A percentile compares a stretch with the other conserved stretches of the same genome.
Conservation (phyloP, 2,113 vertebrate genomes). For the Dasypus novemcinctus region DNA sequence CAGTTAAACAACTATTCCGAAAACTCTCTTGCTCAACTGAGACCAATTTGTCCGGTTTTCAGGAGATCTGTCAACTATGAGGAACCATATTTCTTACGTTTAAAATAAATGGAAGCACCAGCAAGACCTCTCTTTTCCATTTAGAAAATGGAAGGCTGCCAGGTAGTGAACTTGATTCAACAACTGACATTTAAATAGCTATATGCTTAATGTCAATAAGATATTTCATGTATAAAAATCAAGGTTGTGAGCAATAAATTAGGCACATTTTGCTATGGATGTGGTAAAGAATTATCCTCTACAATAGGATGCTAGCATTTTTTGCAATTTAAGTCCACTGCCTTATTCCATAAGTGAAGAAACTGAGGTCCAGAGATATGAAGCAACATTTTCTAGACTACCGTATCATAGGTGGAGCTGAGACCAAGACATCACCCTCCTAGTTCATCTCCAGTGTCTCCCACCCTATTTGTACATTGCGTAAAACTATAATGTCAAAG, state of each 20-base stretch:
- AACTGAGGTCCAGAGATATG: not conserved
- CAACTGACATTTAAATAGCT: slow-evolving; percentile 45
- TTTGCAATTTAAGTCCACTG: not conserved
- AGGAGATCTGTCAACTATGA: slow-evolving; percentile 12
- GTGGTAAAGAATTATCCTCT: slow-evolving; percentile 7
- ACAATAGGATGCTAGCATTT: not conserved
- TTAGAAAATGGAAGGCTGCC: slow-evolving; percentile 34
- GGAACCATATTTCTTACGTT: slow-evolving; percentile 14
- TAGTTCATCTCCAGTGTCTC: not conserved
- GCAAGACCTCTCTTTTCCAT: slow-evolving; percentile 27
- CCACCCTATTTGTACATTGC: not conserved
- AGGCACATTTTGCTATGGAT: not conserved
- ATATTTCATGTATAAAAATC: slow-evolving; percentile 41
- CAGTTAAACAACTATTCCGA: slow-evolving; percentile 39
- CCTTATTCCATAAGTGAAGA: not conserved
- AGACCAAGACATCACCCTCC: not conserved
- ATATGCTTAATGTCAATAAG: slow-evolving; percentile 51
- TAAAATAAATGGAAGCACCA: slow-evolving; percentile 26
- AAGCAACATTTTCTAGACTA: not conserved
- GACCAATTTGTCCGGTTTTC: slow-evolving; percentile 1
- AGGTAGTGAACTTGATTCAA: not conserved
- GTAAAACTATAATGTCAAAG: slow-evolving; percentile 10
- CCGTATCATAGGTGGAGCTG: not conserved
- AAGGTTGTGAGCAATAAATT: slow-evolving; percentile 17
- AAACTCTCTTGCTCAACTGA: slow-evolving; percentile 6